Base-by-base conservation (phyloP, 1,140 invertebrate species). In the Apolygus lucorum region DNA sequence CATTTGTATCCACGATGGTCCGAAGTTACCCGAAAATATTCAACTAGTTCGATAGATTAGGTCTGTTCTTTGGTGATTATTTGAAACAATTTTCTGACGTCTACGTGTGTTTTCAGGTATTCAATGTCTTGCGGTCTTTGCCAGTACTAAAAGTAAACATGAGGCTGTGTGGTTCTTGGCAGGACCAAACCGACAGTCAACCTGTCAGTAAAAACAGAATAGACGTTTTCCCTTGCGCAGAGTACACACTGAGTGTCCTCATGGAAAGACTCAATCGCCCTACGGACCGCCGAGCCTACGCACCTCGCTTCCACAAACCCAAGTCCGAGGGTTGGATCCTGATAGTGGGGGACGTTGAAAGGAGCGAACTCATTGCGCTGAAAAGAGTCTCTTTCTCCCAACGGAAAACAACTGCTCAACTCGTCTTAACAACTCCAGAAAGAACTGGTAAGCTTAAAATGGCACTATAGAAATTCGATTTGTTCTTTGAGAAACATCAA, bases 261-360 rank as follows among this genome's bases (percentile, higher is more conserved):
- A 77, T 85, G 72, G 80, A 77, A 68, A 74, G 79, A 76, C 81
- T 78, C 68, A 85, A 83, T 71, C 74, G 73, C 13, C 76, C 74
- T 1, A 75, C 74, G 28, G 79, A 79, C 68, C 77, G 83, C 70
- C 83, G 85, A 77, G 91, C 90, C 13, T 82, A 90, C 73, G 87
- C 91, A 73, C 92, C 93, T 2, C 84, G 86, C 72, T 98, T 95
- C 81, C 87, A 92, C 0, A 95, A 96, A 78, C 86, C 88, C 2
- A 98, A 98, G 81, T 93, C 95, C 74, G 95, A 98, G 79, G 92
- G 93, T 62, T 99, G 96, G 96, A 91, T 98, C 78, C 74, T 98
- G 0, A 84, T 95, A 0, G 79, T 99, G 0, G 95, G 94, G 11
- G 84, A 87, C 67, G 76, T 86, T 24, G 84, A 87, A 68, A 81